Base-by-base conservation (phyloP, 2,797 vertebrate genomes). In the Labeo calbasu region DNA sequence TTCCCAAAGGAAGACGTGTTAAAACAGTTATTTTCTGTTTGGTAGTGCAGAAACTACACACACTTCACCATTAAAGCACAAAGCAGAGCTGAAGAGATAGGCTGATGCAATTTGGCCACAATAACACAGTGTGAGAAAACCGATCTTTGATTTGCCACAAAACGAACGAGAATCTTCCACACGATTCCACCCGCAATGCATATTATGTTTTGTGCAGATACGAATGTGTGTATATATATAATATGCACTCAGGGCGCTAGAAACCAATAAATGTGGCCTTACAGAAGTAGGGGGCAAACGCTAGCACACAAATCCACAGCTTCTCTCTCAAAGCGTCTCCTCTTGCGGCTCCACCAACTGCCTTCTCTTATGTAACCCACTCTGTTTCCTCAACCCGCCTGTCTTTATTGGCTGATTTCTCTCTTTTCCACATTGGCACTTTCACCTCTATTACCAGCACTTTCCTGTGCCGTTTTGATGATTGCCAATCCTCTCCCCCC, bases 331-430 rank as follows among this genome's bases (percentile, higher is more conserved):
- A 57, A 81, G 79, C 73, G 50, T 87, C 84, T 92, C 90, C 89
- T 91, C 91, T 92, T 91, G 91, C 90, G 89, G 91, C 90, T 90
- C 87, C 89, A 93, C 91, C 92, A 93, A 93, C 92, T 92, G 91
- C 90, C 92, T 94, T 91, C 89, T 95, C 94, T 96, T 96, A 95
- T 91, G 89, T 95, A 95, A 95, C 91, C 92, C 91, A 94, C 92
- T 89, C 90, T 92, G 92, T 92, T 92, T 90, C 90, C 89, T 88
- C 87, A 86, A 87, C 90, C 88, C 86, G 89, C 87, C 91, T 90
- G 89, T 86, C 84, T 93, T 92, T 92, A 93, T 93, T 93, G 92
- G 92, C 92, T 92, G 91, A 93, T 93, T 93, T 93, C 90, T 91
- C 89, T 91, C 90, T 88, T 91, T 92, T 91, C 88, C 90, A 91